Evolutionary conservation across 2,113 vertebrate species (phyloP).

Genomic region (Pelecanoides urinatrix): DNA sequence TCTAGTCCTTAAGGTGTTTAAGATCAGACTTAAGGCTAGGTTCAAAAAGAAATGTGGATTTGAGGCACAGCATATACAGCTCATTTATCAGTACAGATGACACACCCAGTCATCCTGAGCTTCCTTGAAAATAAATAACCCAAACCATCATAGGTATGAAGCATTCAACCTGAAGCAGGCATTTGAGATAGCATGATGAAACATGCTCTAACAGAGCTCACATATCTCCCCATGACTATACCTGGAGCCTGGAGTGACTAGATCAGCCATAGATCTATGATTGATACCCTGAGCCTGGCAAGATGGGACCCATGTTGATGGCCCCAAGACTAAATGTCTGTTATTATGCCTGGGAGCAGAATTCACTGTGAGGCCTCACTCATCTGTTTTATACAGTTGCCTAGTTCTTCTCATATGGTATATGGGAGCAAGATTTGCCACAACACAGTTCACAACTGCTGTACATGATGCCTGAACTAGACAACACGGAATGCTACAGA

Average conservation of each 20-base stretch:
- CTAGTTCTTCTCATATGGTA: background rate
- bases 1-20: background rate
- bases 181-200: background rate
- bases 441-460: background rate
- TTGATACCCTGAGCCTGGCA: too few species aligned
- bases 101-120: background rate
- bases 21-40: background rate
- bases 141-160: background rate
- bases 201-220: background rate
- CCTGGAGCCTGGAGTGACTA: background rate
- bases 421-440: background rate
- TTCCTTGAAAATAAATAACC: background rate
- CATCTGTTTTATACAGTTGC: background rate
- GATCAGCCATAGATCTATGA: background rate
- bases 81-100: background rate
- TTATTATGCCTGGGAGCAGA: background rate
- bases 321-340: background rate
- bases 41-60: background rate
- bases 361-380: background rate
- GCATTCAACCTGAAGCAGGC: background rate
- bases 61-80: accelerated
- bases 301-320: background rate
- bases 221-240: background rate
- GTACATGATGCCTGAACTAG: background rate
- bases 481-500: background rate